Conservation (phyloP, 1,140 invertebrate genomes). For the Harlomillsia oculata region DNA sequence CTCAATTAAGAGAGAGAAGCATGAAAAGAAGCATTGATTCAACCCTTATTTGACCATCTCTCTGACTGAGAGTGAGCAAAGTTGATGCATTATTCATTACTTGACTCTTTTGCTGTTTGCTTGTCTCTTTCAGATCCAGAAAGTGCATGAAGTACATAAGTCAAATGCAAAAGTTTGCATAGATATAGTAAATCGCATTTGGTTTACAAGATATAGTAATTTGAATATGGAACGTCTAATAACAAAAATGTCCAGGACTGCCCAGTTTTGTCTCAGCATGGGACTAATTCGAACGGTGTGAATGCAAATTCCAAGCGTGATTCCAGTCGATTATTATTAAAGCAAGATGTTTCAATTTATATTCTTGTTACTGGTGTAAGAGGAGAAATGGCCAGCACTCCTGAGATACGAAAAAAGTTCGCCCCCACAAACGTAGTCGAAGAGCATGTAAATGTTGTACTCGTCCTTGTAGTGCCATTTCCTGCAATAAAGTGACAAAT, state of each 20-base stretch:
- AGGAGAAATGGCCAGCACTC: constrained; percentile 77
- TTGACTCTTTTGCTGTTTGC: no score
- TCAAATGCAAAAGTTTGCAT: background rate
- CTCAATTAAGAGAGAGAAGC: no score
- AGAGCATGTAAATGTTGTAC: constrained; percentile 83
- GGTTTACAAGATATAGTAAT: background rate
- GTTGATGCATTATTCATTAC: no score
- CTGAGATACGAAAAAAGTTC: constrained; percentile 92
- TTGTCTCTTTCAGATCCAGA: no score
- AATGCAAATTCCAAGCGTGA: background rate
- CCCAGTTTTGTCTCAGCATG: no score
- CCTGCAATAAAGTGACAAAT: constrained; percentile 47
- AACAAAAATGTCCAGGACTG: background rate
- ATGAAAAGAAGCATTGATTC: no score
- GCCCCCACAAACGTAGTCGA: constrained; percentile 89
- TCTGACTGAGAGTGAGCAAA: no score
- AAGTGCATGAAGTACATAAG: no score
- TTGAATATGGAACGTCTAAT: background rate
- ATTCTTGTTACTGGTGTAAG: constrained; percentile 55
- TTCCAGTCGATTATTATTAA: background rate
- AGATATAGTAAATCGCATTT: background rate
- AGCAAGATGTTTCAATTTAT: background rate
- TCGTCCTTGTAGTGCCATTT: constrained; percentile 82
- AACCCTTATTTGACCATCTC: no score
- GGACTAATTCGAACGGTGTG: background rate